Evolutionary conservation across 2,888 invertebrate species (phyloP), one percentile per base, ranked within the genome.

Genomic region (Rhorus exstirpatorius): DNA sequence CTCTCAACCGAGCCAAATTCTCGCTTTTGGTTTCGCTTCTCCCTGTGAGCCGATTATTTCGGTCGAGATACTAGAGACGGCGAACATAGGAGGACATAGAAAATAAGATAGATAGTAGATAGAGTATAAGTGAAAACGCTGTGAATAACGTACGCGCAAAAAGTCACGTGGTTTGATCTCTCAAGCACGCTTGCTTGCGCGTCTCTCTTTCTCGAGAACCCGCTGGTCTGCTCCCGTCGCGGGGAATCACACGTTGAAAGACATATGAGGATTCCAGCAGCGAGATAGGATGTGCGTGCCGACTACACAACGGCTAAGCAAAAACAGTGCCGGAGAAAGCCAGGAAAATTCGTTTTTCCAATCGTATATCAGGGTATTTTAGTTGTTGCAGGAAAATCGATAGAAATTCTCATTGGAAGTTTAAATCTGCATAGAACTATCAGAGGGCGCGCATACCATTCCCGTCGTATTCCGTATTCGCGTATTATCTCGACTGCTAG

Each of bases 261-360:
- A 92, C 91, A 91, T 91, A 92, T 89, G 92, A 91, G 92, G 90
- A 92, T 91, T 92, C 92, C 92, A 92, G 92, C 91, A 83, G 91
- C 86, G 91, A 91, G 89, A 92, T 92, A 91, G 89, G 91, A 91
- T 87, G 83, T 87, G 87, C 87, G 87, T 86, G 91, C 86, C 88
- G 88, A 89, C 87, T 89, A 86, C 83, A 83, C 86, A 85, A 83
- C 85, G 76, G 75, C 83, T 84, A 80, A 83, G 68, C 75, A 70
- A 65, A 79, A 70, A 49, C 63, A 78, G 44, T 63, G 24, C 12
- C 63, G 67, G 71, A 61, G 38, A 38, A 72, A 79, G 55, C 44
- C 49, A 53, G 65, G 65, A 65, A 49, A 77, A 77, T 72, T 68
- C 51, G 21, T 35, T 55, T 44, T 80, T 70, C 44, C 17, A 51